A percentile compares a stretch with the other conserved stretches of the same genome.
Conservation (phyloP, 1,140 invertebrate species). For the Berghia stephanieae region DNA sequence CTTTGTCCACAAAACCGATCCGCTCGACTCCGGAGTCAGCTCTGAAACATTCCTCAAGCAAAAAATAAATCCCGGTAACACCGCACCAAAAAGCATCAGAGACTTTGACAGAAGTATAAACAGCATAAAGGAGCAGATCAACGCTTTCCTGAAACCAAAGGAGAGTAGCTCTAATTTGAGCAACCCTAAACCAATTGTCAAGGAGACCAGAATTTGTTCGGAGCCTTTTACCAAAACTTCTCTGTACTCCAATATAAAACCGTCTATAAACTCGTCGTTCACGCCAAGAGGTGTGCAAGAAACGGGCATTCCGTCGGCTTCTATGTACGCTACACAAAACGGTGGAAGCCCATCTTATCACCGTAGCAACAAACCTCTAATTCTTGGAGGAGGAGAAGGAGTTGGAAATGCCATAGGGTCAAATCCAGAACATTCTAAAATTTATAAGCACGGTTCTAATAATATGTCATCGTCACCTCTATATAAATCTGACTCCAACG, state of each 20-base stretch:
- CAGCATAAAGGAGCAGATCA: background rate
- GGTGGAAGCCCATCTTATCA: background rate
- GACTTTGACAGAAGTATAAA: background rate
- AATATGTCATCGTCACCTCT: too few relatives aligned
- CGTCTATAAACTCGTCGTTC: background rate
- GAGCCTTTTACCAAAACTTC: conserved; percentile 12
- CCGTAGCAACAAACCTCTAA: background rate
- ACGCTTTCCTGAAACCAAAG: background rate
- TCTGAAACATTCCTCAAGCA: background rate
- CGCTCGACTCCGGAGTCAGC: background rate
- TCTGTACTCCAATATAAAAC: background rate
- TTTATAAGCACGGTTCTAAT: too few relatives aligned
- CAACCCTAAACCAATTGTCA: background rate
- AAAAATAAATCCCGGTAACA: background rate
- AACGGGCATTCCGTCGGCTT: background rate
- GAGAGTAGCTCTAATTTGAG: background rate
- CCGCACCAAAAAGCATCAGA: background rate
- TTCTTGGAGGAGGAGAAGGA: background rate
- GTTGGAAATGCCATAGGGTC: too few relatives aligned
- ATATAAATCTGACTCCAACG: too few relatives aligned
- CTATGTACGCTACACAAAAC: too few relatives aligned
- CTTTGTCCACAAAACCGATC: background rate
- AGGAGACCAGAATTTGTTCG: conserved; percentile 18
- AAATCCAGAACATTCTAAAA: too few relatives aligned
- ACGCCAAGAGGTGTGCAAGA: conserved; percentile 11